A percentile compares a stretch with the other conserved stretches of the same genome.
These are phyloP conservation scores for Toxotes lorentzi DNA, from an alignment of 2,797 vertebrate species.

Conservation along the genomic window DNA sequence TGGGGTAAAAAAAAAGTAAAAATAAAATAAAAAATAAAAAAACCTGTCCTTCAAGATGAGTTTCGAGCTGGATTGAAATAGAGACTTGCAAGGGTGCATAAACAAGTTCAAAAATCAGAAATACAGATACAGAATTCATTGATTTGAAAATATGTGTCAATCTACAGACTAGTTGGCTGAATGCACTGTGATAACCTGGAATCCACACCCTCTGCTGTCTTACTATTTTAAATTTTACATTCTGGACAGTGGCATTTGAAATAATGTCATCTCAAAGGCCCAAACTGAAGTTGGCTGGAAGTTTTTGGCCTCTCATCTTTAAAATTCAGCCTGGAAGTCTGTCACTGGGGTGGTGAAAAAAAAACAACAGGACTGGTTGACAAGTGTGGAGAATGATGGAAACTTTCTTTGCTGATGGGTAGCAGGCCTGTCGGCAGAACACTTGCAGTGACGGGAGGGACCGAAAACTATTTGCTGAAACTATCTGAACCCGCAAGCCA, in stretches of 20 bases:
- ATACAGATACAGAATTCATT: not conserved
- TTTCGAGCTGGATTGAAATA: not conserved
- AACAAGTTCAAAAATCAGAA: not conserved
- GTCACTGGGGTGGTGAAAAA: slow-evolving; percentile 13
- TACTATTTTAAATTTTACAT: not conserved
- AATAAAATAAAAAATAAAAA: not conserved
- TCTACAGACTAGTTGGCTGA: not conserved
- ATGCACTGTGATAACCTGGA: not conserved
- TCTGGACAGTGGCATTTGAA: slow-evolving; percentile 50
- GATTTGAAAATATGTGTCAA: not conserved
- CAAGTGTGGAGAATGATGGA: slow-evolving; percentile 50
- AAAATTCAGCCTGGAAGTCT: slow-evolving; percentile 38
- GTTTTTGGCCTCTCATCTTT: slow-evolving; percentile 52
- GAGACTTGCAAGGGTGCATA: not conserved
- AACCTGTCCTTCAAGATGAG: not conserved
- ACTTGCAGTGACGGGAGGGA: slow-evolving; percentile 35
- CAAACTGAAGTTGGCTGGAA: slow-evolving; percentile 20
- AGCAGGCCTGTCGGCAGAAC: slow-evolving; percentile 37
- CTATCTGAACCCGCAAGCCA: slow-evolving; percentile 58
- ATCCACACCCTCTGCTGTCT: not conserved
- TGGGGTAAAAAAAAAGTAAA: not conserved
- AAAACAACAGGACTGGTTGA: slow-evolving; percentile 38
- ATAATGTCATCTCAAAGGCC: slow-evolving; percentile 84
- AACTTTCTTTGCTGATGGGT: slow-evolving; percentile 24
- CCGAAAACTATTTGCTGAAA: slow-evolving; percentile 62